These are phyloP conservation scores for Rynchops niger DNA, from an alignment of 2,113 vertebrate species.

Conservation along the genomic window DNA sequence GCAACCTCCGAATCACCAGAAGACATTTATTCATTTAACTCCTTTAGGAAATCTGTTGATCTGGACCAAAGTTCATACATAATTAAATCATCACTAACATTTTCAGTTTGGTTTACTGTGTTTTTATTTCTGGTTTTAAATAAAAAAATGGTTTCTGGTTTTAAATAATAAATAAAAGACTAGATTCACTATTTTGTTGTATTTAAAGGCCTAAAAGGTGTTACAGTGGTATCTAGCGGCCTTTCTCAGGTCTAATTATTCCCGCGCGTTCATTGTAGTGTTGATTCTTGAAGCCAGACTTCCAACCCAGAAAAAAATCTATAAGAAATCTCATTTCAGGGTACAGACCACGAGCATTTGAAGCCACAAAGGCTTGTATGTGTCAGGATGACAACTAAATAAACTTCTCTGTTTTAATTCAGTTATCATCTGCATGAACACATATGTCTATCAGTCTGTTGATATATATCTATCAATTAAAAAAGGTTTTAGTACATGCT, in stretches of 20 bases:
- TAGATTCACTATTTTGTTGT: neutral
- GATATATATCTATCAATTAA: neutral
- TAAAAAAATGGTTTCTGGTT: neutral
- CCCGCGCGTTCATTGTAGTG: neutral
- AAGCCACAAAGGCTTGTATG: neutral
- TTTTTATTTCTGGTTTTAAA: neutral
- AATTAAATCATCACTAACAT: neutral
- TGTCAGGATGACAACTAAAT: neutral
- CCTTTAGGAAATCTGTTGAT: neutral
- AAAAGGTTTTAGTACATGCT: neutral
- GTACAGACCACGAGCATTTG: neutral
- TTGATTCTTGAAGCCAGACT: neutral
- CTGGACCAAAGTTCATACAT: neutral
- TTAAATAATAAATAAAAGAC: neutral
- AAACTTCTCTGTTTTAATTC: neutral
- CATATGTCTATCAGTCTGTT: neutral
- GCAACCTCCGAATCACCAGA: neutral
- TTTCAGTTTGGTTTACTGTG: neutral
- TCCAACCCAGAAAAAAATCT: neutral
- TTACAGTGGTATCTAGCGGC: neutral
- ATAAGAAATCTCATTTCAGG: neutral
- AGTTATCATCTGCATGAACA: neutral
- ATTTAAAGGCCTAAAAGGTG: neutral
- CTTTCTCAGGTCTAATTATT: neutral
- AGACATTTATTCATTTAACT: neutral